Evolutionary conservation across 2,113 vertebrate genomes (phyloP), one percentile per base, ranked within the genome.

Genomic region (Carettochelys insculpta): DNA sequence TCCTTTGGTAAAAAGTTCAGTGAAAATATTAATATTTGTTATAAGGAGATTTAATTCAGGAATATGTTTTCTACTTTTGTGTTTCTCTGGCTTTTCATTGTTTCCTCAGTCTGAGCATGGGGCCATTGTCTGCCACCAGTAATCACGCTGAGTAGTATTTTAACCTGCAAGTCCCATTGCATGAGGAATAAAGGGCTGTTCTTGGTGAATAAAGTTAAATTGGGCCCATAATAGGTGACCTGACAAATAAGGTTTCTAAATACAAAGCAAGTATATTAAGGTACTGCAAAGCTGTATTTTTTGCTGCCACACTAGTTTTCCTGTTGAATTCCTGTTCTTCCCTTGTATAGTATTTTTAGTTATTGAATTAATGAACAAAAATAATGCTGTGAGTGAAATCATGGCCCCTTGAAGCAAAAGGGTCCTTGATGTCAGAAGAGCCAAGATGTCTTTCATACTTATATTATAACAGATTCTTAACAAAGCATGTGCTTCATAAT

Each of bases 161-260:
- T 3, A 0, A 3, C 5, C 31, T 75, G 5, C 11, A 20, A 87
- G 75, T 25, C 85, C 6, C 0, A 5, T 14, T 25, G 27, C 5
- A 27, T 75, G 71, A 29, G 8, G 52, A n/a, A 1, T 47, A n/a
- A 41, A 27, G 29, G 19, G 19, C 47, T 34, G 34, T 11, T 50
- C 75, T 11, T 50, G 50, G 58, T 38, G 65, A 87, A 53, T 3
- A 10, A 50, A 52, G 51, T 75, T 20, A 25, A 50, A 0, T 1
- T n/a, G 61, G 77, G 48, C 4, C 9, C 22, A 14, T 29, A 83
- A 80, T n/a, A 68, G 19, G 34, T 20, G 19, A 38, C 19, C n/a
- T 68, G 38, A 10, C 34, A 68, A 68, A 68, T 68, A 68, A 68
- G 19, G 19, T 11, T 38, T 68, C n/a, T 38, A 68, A 68, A 68